These are phyloP conservation scores for Lamproptera curius DNA, from an alignment of 2,888 invertebrate genomes.

Conservation along the genomic window DNA sequence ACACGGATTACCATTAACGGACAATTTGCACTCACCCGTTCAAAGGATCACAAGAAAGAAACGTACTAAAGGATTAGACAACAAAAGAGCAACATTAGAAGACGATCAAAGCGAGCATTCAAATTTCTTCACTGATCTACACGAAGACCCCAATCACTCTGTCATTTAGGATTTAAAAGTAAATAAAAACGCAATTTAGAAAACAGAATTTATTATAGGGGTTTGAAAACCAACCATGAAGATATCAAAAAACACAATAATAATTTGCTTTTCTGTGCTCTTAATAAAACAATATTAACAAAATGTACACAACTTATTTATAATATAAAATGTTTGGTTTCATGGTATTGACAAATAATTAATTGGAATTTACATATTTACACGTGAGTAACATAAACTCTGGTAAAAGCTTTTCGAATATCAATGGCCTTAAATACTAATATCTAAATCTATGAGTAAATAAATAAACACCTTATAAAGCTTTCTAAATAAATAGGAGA, in stretches of 20 bases:
- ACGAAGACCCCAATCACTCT: slow-evolving; percentile 29
- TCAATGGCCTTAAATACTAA: slow-evolving; percentile 35
- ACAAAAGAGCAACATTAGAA: slow-evolving; percentile 22
- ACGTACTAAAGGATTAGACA: not conserved
- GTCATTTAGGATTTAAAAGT: not conserved
- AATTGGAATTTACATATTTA: slow-evolving; percentile 76
- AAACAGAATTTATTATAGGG: slow-evolving; percentile 72
- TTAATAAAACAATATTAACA: slow-evolving; percentile 65
- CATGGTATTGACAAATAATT: slow-evolving; percentile 69
- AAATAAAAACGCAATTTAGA: slow-evolving; percentile 40
- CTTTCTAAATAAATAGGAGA: slow-evolving; percentile 32
- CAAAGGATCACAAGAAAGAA: slow-evolving; percentile 4
- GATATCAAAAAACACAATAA: slow-evolving; percentile 61
- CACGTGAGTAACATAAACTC: slow-evolving; percentile 60
- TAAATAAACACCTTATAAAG: slow-evolving; percentile 58
- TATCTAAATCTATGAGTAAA: slow-evolving; percentile 48
- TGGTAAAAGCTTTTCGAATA: slow-evolving; percentile 56
- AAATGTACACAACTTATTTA: slow-evolving; percentile 68
- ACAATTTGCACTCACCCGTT: slow-evolving; percentile 9
- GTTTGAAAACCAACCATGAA: slow-evolving; percentile 57
- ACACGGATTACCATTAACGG: slow-evolving; percentile 39
- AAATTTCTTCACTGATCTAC: slow-evolving; percentile 62
- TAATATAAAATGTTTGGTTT: slow-evolving; percentile 71
- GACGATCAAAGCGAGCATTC: slow-evolving; percentile 60
- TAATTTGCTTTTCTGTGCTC: slow-evolving; percentile 49